Evolutionary conservation across 1,140 invertebrate genomes (phyloP), one percentile per base, ranked within the genome.

Genomic region (Holotrichia oblita): DNA sequence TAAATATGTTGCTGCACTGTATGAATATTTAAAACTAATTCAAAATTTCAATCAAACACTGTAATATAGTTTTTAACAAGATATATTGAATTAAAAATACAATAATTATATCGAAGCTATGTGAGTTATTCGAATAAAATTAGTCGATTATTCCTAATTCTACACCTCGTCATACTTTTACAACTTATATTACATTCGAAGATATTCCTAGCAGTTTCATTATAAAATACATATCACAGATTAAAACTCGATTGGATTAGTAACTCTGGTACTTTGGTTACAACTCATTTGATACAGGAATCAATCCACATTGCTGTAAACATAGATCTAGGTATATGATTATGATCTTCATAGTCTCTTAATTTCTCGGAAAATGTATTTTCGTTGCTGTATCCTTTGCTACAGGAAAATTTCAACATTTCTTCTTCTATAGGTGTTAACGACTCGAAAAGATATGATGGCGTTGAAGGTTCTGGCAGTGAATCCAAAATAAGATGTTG

Each of bases 231-330:
- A 34, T 69, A 69, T 69, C 61, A 69, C 61, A 69, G 61, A 69
- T 10, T 22, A 34, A 12, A 27, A 22, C 9, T n/a, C n/a, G n/a
- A n/a, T n/a, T n/a, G 27, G 27, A 34, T 34, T 4, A 34, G 27
- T 4, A 34, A 34, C 27, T 34, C 4, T 34, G 27, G 4, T 34
- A 4, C 27, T 34, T 34, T 34, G 27, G 4, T 34, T 34, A 34
- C 1, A 34, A 4, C 10, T 69, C 27, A 69, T 69, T 34, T 69
- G 10, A 69, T 20, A 14, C 61, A 69, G 14, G 61, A 69, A 0
- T 69, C 61, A 14, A 69, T 69, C 61, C 61, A 69, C 61, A 69
- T 69, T 69, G 9, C 61, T 27, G 61, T 69, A 27, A 69, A 69
- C 27, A 69, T 69, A 69, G 61, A 69, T 10, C 61, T 24, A 27